Percentiles rank a stretch among this genome's conserved stretches.
phyloP scores from a whole-genome alignment of 2,888 invertebrate species.

The Ormyrus nitidulus region DNA sequence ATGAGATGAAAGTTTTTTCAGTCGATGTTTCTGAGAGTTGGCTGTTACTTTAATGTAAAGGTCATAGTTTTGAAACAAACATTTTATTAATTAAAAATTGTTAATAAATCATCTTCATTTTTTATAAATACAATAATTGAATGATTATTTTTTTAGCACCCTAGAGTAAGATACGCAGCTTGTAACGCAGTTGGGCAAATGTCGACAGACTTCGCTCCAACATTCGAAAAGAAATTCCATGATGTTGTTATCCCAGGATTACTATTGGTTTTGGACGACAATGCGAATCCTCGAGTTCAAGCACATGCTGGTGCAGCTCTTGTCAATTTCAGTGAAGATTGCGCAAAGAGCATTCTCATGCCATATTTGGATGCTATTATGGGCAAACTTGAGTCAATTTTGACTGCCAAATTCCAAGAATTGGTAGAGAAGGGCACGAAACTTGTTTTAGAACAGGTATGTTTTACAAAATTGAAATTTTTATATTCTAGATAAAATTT shows the following conservation, averaged over 20 bases:
- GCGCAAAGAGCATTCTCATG: conserved; percentile 94
- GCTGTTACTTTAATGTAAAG: conserved; percentile 30
- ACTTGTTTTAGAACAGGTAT: conserved; percentile 92
- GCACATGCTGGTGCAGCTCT: conserved; percentile 93
- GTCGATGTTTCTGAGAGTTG: conserved; percentile 55
- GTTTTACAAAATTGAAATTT: conserved; percentile 40
- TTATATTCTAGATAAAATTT: not conserved
- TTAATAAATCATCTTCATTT: conserved; percentile 50
- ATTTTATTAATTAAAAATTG: conserved; percentile 49
- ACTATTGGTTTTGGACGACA: conserved; percentile 91
- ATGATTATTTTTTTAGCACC: conserved; percentile 80
- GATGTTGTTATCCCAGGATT: conserved; percentile 95
- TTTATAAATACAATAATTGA: conserved; percentile 15
- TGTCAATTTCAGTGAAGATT: conserved; percentile 99
- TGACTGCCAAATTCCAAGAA: conserved; percentile 95
- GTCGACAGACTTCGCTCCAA: conserved; percentile 98
- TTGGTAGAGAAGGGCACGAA: conserved; percentile 95
- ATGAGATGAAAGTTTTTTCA: conserved; percentile 55
- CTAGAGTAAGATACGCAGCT: conserved; percentile 95
- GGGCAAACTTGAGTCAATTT: conserved; percentile 90
- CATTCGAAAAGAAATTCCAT: conserved; percentile 98
- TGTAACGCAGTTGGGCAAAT: conserved; percentile 99
- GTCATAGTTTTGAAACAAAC: conserved; percentile 55
- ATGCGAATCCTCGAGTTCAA: conserved; percentile 92
- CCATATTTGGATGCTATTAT: conserved; percentile 94